Base-by-base conservation (phyloP, 2,113 vertebrate genomes). In the Lepidothrix coronata region DNA sequence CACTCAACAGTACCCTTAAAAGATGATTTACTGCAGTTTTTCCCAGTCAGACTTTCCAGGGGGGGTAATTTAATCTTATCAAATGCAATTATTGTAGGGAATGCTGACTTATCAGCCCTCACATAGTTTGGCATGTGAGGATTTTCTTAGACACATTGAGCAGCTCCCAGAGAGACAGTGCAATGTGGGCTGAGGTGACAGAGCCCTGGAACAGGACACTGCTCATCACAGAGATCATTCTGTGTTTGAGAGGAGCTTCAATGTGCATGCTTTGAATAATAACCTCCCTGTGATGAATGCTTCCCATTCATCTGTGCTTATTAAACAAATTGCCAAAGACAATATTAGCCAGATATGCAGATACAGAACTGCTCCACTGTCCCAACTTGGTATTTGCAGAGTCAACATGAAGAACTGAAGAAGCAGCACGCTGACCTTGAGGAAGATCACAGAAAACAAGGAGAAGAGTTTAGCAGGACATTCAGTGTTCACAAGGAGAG, bases 371-470 rank as follows among this genome's bases (percentile, higher is more conserved):
- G 30, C 41, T 51, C 43, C 46, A 78, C 54, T 88, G 58, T 95
- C 85, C 82, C 93, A 58, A 51, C 86, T 76, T 91, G 82, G 19
- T 92, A 23, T 97, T 95, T 95, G 72, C 97, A 99, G 99, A 99
- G 98, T 97, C 99, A 99, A 93, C 99, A 99, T 0, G 99, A 99
- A 3, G 99, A 99, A 59, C 96, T 99, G 17, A 99, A 99, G 98
- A 99, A 99, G 48, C 99, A 99, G 97, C 99, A 98, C 44, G 98
- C 98, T 25, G 98, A 98, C 41, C 98, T 99, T 67, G 98, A 99
- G 76, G 98, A 99, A 12, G 98, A 99, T 86, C 99, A 99, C 93
- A 97, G 99, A 16, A 97, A 92, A 33, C 98, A 99, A 72, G 98
- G 98, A 11, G 98, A 99, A 11, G 99, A 99, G 95, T 99, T 99